These are phyloP conservation scores for Colletes latitarsis DNA, from an alignment of 1,140 invertebrate genomes.

Conservation along the genomic window DNA sequence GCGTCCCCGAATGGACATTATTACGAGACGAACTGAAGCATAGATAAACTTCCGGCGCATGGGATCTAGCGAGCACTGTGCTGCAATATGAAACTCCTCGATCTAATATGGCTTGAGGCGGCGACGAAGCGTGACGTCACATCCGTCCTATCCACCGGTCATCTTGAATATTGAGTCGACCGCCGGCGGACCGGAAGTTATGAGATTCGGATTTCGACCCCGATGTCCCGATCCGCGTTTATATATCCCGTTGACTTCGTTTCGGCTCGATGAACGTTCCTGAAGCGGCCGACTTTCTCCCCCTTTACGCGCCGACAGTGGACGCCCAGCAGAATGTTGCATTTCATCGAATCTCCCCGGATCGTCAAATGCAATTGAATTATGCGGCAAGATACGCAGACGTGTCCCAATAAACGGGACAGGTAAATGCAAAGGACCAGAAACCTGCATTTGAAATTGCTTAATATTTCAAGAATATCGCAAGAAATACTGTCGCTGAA, in stretches of 20 bases:
- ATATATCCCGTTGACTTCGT: constrained; percentile 68
- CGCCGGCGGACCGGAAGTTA: constrained; percentile 78
- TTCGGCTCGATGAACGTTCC: constrained; percentile 59
- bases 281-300: constrained; percentile 49
- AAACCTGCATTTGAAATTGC: too few relatives aligned
- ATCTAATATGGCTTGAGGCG: constrained; percentile 80
- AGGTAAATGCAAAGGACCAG: background rate
- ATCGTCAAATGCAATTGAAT: constrained; percentile 29
- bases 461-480: background rate
- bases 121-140: constrained; percentile 80
- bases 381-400: constrained; percentile 15
- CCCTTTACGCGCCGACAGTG: constrained; percentile 12
- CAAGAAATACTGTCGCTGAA: too few relatives aligned
- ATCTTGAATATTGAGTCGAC: constrained; percentile 81
- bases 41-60: constrained; percentile 72
- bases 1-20: constrained; percentile 69
- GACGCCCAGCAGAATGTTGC: constrained; percentile 29
- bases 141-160: constrained; percentile 77
- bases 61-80: constrained; percentile 67
- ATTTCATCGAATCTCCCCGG: constrained; percentile 25
- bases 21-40: constrained; percentile 72
- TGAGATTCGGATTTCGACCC: constrained; percentile 78
- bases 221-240: constrained; percentile 66
- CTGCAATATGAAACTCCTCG: constrained; percentile 79
- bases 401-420: constrained; percentile 10